Evolutionary conservation across 1,140 invertebrate species (phyloP).

Genomic region (Portunus trituberculatus): DNA sequence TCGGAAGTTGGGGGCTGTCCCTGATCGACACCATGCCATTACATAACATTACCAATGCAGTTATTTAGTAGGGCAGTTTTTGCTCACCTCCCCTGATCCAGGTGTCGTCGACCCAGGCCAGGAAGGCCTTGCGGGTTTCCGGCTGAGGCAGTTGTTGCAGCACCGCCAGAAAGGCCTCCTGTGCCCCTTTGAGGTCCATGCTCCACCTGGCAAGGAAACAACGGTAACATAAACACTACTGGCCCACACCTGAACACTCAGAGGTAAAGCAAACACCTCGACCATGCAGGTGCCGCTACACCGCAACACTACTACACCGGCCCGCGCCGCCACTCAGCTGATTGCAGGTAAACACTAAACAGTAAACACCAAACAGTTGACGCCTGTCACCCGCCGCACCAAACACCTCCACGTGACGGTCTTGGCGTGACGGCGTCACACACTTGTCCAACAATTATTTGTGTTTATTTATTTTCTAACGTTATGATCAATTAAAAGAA

Average conservation of each 20-base stretch:
- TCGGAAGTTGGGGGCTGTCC: not conserved
- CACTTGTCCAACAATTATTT: no score
- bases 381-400: not conserved
- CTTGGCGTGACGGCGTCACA: not conserved
- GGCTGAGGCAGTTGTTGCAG: constrained; percentile 76
- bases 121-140: constrained; percentile 78
- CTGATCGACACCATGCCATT: not conserved
- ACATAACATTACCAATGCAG: not conserved
- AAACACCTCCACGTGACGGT: not conserved
- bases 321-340: not conserved
- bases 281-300: not conserved
- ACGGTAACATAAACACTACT: not conserved
- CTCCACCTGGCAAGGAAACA: constrained; percentile 66
- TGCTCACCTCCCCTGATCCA: constrained; percentile 78
- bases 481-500: no score
- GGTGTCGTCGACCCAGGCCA: constrained; percentile 79
- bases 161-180: constrained; percentile 75
- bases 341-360: not conserved
- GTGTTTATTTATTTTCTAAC: no score
- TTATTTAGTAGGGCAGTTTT: not conserved
- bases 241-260: not conserved
- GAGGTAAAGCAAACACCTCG: not conserved
- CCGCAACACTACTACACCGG: not conserved
- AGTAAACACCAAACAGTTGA: not conserved
- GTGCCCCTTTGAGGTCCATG: constrained; percentile 78